Evolutionary conservation across 2,797 vertebrate genomes (phyloP), one percentile per base, ranked within the genome.

Genomic region (Carcharodon carcharias): DNA sequence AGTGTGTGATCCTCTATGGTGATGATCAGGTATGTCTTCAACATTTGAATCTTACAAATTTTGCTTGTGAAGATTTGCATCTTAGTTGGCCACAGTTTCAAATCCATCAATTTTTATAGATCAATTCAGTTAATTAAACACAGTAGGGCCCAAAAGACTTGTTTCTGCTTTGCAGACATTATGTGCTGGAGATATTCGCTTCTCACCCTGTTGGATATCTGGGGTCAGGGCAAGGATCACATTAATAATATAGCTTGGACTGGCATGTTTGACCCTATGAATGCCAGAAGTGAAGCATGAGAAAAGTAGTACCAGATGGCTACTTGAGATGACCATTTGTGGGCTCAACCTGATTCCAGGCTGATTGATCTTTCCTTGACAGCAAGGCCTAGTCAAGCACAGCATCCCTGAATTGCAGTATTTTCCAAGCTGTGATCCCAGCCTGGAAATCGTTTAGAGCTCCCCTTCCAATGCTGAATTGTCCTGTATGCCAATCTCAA

Each of bases 21-120:
- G 97, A 97, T 95, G 97, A 97, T 50, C 97, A 97, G 96, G 96
- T 97, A 97, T 96, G 96, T 95, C 40, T 63, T 77, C 21, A 89
- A 88, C 61, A 50, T 96, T 85, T 28, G 16, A 16, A 63, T n/a
- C 9, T 50, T n/a, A 45, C 35, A 58, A 23, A 26, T 96, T 87
- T 61, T 35, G 73, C 31, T 50, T 50, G 50, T 89, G 54, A 89
- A 89, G 9, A 89, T 56, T 23, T 85, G 8, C 35, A 50, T 23
- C 40, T 85, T 92, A 21, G 56, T 9, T n/a, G 18, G 12, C 40
- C 31, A 63, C 16, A 31, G 31, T 92, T 58, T 35, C 89, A 92
- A 88, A n/a, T 61, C 31, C 26, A 91, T 61, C 11, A 63, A 7
- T 63, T 92, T 35, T 91, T 91, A 58, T 63, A 28, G 89, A 35